These are phyloP conservation scores for Caenorhabditis sp. DNA, from an alignment of 2,888 invertebrate species.

Conservation along the genomic window DNA sequence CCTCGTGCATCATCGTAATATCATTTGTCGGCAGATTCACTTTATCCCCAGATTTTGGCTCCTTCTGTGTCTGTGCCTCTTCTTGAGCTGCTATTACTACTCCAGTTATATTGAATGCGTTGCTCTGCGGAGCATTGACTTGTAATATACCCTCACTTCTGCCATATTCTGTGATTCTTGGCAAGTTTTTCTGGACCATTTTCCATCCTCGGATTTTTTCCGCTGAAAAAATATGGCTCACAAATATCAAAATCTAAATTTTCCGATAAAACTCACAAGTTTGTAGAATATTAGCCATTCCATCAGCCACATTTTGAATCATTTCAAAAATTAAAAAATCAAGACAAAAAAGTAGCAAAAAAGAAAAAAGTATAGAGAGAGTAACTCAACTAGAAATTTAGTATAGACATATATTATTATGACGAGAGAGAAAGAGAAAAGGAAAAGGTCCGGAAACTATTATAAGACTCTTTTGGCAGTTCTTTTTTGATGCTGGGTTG, in stretches of 20 bases:
- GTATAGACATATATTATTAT: background rate
- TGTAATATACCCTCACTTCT: conserved; percentile 69
- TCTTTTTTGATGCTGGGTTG: background rate
- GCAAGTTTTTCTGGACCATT: conserved; percentile 64
- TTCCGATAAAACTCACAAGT: conserved; percentile 28
- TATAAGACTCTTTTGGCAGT: background rate
- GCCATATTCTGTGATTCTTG: conserved; percentile 69
- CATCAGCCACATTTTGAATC: conserved; percentile 64
- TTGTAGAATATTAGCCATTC: conserved; percentile 57
- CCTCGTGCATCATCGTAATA: conserved; percentile 85
- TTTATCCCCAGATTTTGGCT: conserved; percentile 65
- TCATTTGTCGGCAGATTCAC: conserved; percentile 70
- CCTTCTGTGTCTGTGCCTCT: conserved; percentile 65
- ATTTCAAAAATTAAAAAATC: conserved; percentile 20
- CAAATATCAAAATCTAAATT: background rate
- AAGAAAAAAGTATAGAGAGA: conserved; percentile 8
- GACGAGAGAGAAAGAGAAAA: background rate
- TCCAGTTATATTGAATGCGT: conserved; percentile 66
- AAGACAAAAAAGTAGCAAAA: conserved; percentile 6
- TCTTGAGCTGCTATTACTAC: conserved; percentile 68
- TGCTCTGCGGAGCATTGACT: conserved; percentile 28
- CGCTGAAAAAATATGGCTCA: conserved; percentile 24
- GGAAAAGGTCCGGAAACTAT: conserved; percentile 4
- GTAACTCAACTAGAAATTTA: background rate
- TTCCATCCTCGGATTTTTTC: conserved; percentile 65